Base-by-base conservation (phyloP, 2,888 invertebrate genomes). In the Labia minor region DNA sequence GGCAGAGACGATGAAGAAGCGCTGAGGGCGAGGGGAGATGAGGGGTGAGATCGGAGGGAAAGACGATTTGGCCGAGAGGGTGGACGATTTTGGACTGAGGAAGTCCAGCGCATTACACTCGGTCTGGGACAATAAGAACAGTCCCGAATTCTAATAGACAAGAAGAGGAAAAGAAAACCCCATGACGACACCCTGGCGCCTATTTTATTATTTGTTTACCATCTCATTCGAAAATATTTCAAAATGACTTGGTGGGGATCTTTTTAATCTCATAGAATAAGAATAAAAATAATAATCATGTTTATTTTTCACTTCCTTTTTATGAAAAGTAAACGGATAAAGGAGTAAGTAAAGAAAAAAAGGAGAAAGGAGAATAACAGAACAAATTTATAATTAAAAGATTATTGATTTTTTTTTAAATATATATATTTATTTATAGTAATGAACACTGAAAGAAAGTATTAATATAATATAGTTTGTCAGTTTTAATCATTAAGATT, bases 131-230 rank as follows among this genome's bases (percentile, higher is more conserved):
- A 49, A 49, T 49, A 49, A 49, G 49, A 49, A 49, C 49, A 49
- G 49, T 49, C 49, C 49, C 49, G 49, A 49, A 49, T 49, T 14
- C 49, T 49, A 49, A 49, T 49, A 49, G 49, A 49, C n/a, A 49
- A 49, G 49, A 49, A 49, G 49, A 49, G 49, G 49, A 49, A 49
- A 49, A 49, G 49, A 49, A 49, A 49, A 16, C 49, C 49, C 49
- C 49, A 49, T 49, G 49, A 49, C 49, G 49, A 49, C 49, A 49
- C 49, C 49, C 49, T 49, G 49, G 49, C 49, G 49, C 49, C 49
- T 49, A 49, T 49, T 49, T 49, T 49, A 49, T 49, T 49, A 49
- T 49, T 49, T 49, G 49, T 49, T 49, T 49, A 49, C 49, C 49
- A 4, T 49, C 49, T 16, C 49, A 49, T n/a, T 49, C n/a, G 49